Conservation (phyloP, 2,113 vertebrate genomes). For the Colistium nudipinnis region DNA sequence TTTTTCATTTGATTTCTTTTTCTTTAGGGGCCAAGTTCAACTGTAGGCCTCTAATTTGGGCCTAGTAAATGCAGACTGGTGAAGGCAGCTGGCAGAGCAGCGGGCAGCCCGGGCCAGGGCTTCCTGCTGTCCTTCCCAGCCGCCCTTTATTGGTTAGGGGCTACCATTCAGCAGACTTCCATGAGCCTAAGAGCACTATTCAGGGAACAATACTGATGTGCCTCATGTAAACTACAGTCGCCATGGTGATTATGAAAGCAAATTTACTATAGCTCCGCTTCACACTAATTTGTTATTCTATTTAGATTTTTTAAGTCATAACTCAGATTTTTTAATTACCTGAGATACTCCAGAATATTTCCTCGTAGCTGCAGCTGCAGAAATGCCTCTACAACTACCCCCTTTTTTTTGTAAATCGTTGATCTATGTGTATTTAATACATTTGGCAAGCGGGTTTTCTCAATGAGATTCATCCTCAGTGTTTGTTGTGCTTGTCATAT, state of each 20-base stretch:
- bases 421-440: neutral
- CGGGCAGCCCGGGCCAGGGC: constrained; percentile 42
- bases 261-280: too few relatives aligned
- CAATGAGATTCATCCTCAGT: neutral
- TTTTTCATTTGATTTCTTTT: constrained; percentile 50
- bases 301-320: too few relatives aligned
- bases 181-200: constrained; percentile 2
- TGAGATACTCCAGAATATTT: too few relatives aligned
- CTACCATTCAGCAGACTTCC: constrained; percentile 1
- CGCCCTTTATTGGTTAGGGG: constrained; percentile 10
- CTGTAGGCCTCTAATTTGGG: constrained; percentile 72
- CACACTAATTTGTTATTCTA: too few relatives aligned
- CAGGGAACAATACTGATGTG: neutral
- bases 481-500: constrained; percentile 4
- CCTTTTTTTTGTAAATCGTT: neutral
- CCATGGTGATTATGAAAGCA: too few relatives aligned
- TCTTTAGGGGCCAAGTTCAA: constrained; percentile 66
- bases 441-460: neutral
- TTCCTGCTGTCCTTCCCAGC: constrained; percentile 31
- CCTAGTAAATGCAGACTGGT: constrained; percentile 71
- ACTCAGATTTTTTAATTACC: too few relatives aligned
- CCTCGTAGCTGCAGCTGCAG: too few relatives aligned
- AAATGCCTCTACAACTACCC: neutral
- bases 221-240: too few relatives aligned
- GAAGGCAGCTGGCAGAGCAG: constrained; percentile 64